Evolutionary conservation across 2,113 vertebrate genomes (phyloP).

Genomic region (Tragulus kanchil): DNA sequence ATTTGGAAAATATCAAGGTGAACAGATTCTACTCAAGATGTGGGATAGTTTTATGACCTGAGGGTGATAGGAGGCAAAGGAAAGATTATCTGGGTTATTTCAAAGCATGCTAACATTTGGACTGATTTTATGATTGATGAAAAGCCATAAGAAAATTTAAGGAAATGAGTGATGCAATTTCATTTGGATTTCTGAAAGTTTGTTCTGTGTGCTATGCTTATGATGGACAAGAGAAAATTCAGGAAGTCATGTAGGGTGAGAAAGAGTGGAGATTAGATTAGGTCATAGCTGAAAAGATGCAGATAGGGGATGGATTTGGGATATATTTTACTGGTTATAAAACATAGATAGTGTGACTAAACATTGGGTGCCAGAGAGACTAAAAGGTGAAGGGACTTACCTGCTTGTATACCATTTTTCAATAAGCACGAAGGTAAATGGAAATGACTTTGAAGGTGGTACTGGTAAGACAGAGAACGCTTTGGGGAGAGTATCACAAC

Average conservation of each 20-base stretch:
- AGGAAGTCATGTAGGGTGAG: neutral
- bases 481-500: neutral
- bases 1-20: neutral
- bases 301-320: neutral
- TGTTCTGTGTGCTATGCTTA: neutral
- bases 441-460: neutral
- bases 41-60: neutral
- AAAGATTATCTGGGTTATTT: neutral
- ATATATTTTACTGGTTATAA: neutral
- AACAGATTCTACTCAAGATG: neutral
- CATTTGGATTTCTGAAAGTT: neutral
- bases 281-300: neutral
- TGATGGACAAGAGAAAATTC: neutral
- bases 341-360: neutral
- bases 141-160: neutral
- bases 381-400: neutral
- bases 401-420: neutral
- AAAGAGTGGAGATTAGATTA: neutral
- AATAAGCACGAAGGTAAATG: neutral
- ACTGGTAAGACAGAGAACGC: neutral
- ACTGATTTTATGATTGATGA: neutral
- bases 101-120: neutral
- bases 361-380: neutral
- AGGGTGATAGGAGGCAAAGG: neutral
- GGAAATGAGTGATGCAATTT: neutral